A percentile compares a stretch with the other conserved stretches of the same genome.
phyloP scores from a whole-genome alignment of 2,797 vertebrate genomes.

The Characodon lateralis region DNA sequence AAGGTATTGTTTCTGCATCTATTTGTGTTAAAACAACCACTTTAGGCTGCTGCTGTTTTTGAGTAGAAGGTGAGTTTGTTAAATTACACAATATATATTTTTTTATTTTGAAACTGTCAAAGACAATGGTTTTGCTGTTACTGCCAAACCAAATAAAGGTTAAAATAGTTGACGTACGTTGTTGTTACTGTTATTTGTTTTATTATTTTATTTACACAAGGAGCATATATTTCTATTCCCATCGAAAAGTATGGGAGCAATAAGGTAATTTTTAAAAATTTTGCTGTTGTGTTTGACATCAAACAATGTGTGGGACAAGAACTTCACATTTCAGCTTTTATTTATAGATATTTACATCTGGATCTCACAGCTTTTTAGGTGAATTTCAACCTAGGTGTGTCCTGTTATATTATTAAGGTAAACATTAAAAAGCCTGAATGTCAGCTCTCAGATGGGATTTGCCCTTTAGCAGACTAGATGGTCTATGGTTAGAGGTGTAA shows the following conservation, averaged over 20 bases:
- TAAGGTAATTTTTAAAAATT: background rate
- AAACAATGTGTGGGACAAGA: background rate
- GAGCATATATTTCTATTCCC: background rate
- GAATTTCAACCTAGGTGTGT: background rate
- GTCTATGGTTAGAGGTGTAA: background rate
- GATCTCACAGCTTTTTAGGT: background rate
- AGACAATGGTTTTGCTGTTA: slow-evolving; percentile 80
- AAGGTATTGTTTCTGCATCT: slow-evolving; percentile 61
- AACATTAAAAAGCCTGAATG: background rate
- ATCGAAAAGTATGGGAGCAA: background rate
- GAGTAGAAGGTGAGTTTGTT: slow-evolving; percentile 69
- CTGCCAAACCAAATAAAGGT: slow-evolving; percentile 82
- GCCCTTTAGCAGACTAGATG: background rate
- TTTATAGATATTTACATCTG: background rate
- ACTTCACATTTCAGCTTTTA: background rate
- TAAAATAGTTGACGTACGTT: slow-evolving; percentile 60
- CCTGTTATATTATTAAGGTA: background rate
- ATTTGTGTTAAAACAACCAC: slow-evolving; percentile 64
- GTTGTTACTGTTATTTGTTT: slow-evolving; percentile 40
- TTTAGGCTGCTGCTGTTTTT: slow-evolving; percentile 73
- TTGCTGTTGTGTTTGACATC: background rate
- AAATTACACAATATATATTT: slow-evolving; percentile 77
- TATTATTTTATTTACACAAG: slow-evolving; percentile 7
- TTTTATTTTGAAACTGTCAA: slow-evolving; percentile 83
- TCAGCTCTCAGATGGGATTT: background rate